Evolutionary conservation across 2,888 invertebrate genomes (phyloP).

Genomic region (Rhorus exstirpatorius): DNA sequence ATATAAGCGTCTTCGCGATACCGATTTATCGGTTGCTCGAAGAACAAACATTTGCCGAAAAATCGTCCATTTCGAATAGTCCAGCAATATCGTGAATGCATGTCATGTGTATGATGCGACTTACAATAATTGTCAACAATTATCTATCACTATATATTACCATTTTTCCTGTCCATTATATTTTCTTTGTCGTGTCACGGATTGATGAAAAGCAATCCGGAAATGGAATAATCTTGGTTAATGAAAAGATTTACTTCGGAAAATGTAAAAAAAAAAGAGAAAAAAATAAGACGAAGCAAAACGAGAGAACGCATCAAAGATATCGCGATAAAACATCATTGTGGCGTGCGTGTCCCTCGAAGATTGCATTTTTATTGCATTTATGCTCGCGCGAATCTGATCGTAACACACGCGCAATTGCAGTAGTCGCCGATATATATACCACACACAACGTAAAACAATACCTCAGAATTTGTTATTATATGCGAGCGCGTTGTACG

Average conservation of each 20-base stretch:
- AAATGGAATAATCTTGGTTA: too few species aligned
- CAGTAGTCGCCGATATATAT: conserved; percentile 12
- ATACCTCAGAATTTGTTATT: conserved; percentile 11
- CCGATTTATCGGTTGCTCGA: too few species aligned
- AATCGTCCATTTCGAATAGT: too few species aligned
- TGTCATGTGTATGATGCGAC: too few species aligned
- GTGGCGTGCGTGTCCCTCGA: not conserved
- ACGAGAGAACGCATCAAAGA: not conserved
- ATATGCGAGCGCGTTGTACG: conserved; percentile 1
- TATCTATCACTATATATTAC: too few species aligned
- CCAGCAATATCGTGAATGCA: too few species aligned
- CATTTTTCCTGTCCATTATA: too few species aligned
- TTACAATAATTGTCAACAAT: too few species aligned
- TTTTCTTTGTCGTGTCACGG: too few species aligned
- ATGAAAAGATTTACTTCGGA: not conserved
- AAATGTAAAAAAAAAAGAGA: not conserved
- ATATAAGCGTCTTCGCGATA: too few species aligned
- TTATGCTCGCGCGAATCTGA: not conserved
- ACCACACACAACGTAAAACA: conserved; percentile 12
- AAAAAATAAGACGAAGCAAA: not conserved
- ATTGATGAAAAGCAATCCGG: too few species aligned
- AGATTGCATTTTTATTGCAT: not conserved
- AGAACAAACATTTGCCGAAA: too few species aligned
- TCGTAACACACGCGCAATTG: conserved; percentile 19
- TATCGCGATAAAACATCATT: not conserved